Evolutionary conservation across 2,888 invertebrate species (phyloP).

Genomic region (Gonocerus acuteangulatus): DNA sequence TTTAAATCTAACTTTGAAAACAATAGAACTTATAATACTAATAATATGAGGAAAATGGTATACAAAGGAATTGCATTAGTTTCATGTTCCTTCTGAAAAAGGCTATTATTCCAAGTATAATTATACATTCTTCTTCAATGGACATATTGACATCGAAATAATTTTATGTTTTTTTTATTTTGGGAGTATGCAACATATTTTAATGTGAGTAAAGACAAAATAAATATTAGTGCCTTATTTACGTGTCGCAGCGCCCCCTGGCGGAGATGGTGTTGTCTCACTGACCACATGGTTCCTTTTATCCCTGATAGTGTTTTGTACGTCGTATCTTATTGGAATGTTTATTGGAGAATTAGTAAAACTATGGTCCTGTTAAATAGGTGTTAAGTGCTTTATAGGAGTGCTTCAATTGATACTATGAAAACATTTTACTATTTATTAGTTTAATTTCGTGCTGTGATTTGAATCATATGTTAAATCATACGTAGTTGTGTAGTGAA

Average conservation of each 20-base stretch:
- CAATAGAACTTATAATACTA: too few relatives aligned
- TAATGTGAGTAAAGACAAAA: too few relatives aligned
- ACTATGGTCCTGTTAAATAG: neutral
- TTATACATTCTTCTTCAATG: too few relatives aligned
- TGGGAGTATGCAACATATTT: too few relatives aligned
- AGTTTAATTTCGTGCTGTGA: neutral
- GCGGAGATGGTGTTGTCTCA: neutral
- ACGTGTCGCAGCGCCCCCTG: constrained; percentile 2
- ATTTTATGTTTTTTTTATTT: too few relatives aligned
- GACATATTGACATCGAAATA: too few relatives aligned
- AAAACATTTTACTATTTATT: neutral
- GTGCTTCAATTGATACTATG: neutral
- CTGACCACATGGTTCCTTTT: constrained; percentile 23
- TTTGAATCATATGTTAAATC: neutral
- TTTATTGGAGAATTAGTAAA: neutral
- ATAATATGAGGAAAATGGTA: too few relatives aligned
- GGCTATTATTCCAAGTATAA: too few relatives aligned
- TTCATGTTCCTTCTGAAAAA: too few relatives aligned
- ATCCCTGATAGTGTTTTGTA: constrained; percentile 5
- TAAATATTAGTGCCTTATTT: too few relatives aligned
- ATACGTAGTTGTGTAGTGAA: neutral
- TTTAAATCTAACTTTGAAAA: too few relatives aligned
- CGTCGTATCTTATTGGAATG: neutral
- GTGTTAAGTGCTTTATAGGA: neutral
- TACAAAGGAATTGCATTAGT: too few relatives aligned